These are phyloP conservation scores for Pseudochaenichthys georgianus DNA, from an alignment of 2,797 vertebrate species.

Conservation along the genomic window DNA sequence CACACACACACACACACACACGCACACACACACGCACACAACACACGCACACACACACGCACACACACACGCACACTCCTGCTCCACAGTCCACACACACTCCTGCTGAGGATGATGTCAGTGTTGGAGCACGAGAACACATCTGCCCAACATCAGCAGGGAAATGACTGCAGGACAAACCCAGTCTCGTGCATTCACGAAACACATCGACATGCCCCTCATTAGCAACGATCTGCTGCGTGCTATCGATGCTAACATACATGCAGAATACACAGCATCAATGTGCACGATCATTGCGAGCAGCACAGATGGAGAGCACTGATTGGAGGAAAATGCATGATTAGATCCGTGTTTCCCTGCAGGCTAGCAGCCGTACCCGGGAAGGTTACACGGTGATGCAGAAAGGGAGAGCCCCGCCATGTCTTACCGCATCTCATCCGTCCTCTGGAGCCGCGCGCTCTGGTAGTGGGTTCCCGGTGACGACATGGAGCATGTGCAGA, in stretches of 20 bases:
- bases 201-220: not conserved
- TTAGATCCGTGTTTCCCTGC: not conserved
- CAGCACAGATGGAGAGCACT: not conserved
- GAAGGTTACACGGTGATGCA: not conserved
- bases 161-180: slow-evolving; percentile 4
- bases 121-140: slow-evolving; percentile 48
- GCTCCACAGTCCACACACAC: slow-evolving; percentile 14
- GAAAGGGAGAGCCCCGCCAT: slow-evolving; percentile 23
- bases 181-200: not conserved
- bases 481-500: slow-evolving; percentile 74
- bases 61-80: no score
- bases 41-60: no score
- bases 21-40: no score
- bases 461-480: slow-evolving; percentile 69
- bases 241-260: not conserved
- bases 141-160: slow-evolving; percentile 28
- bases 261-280: not conserved
- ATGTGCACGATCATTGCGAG: not conserved
- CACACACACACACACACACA: no score
- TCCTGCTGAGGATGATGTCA: slow-evolving; percentile 71
- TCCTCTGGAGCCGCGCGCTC: slow-evolving; percentile 42
- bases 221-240: not conserved
- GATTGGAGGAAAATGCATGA: not conserved
- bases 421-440: slow-evolving; percentile 80
- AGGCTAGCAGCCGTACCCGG: not conserved